Base-by-base conservation (phyloP, 2,113 vertebrate species). In the Phoxinus phoxinus region DNA sequence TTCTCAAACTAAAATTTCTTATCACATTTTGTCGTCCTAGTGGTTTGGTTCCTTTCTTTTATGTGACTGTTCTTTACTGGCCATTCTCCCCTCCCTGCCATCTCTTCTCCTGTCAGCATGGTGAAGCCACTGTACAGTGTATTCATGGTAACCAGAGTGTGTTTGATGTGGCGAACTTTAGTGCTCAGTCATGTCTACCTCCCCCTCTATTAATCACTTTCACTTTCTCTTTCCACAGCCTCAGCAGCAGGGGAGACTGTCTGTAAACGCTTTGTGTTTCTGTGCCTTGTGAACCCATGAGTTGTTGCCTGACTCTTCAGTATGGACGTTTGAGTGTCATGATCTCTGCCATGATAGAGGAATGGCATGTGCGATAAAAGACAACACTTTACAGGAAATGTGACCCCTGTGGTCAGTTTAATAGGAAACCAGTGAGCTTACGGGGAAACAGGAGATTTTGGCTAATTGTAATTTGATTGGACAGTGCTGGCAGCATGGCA, bases 21-120 rank as follows among this genome's bases (percentile, higher is more conserved):
- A 95, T 97, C 93, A 94, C 93, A 95, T 95, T 76, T 88, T 95
- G 96, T 96, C 92, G 96, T 98, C 95, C 93, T 91, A 92, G 95
- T 96, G 88, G 88, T 88, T 94, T 95, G 90, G 92, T 94, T 93
- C 93, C 89, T 90, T 91, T 92, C 91, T 92, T 92, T 93, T 91
- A 95, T 94, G 94, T 95, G 93, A 94, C 87, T 93, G 93, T 95
- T 93, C 91, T 94, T 93, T 94, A 94, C 92, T 90, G 92, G 92
- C 94, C 94, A 94, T 95, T 94, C 91, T 92, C 93, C 94, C 94
- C 93, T 96, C 95, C 94, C 94, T 94, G 92, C 93, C 93, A 92
- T 90, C 92, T 91, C 91, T 95, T 94, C 90, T 95, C 93, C 92
- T 81, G 94, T 96, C 94, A 92, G 94, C 94, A 95, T 93, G 94